Percentiles rank a stretch among this genome's conserved stretches.
Evolutionary conservation across 2,888 invertebrate species (phyloP).

Genomic region (Anagyrus pseudococci): DNA sequence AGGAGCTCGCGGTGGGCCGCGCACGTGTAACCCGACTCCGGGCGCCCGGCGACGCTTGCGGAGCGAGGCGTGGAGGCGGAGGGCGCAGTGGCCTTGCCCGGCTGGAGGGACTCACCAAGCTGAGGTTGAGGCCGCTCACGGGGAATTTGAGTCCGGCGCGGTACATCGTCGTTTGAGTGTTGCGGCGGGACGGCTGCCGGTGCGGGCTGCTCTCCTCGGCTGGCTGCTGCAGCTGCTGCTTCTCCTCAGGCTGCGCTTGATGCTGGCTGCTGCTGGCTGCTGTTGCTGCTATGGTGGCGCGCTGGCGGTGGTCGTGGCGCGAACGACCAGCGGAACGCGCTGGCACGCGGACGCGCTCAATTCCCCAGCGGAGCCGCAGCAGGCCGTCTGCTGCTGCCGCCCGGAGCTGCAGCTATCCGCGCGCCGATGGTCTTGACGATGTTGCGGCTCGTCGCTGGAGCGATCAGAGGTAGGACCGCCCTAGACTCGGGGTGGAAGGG

Average conservation of each 20-base stretch:
- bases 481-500: too few relatives aligned
- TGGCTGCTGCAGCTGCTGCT: too few relatives aligned
- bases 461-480: slow-evolving; percentile 31
- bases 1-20: too few relatives aligned
- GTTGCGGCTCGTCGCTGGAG: slow-evolving; percentile 15
- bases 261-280: too few relatives aligned
- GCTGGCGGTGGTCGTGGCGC: slow-evolving; percentile 32
- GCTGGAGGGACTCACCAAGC: slow-evolving; percentile 52
- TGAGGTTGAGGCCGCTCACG: slow-evolving; percentile 53
- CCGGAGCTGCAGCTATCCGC: neutral
- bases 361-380: neutral
- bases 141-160: slow-evolving; percentile 62
- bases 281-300: slow-evolving; percentile 42
- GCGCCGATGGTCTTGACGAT: slow-evolving; percentile 5
- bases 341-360: too few relatives aligned
- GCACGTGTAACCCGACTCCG: too few relatives aligned
- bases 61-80: too few relatives aligned
- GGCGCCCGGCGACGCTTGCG: too few relatives aligned
- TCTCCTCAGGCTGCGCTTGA: too few relatives aligned
- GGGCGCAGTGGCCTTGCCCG: too few relatives aligned
- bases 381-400: neutral
- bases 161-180: slow-evolving; percentile 52
- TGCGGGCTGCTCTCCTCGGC: slow-evolving; percentile 11
- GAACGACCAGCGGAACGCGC: too few relatives aligned
- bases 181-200: slow-evolving; percentile 47